Evolutionary conservation across 1,140 invertebrate species (phyloP), one percentile per base, ranked within the genome.

Genomic region (Drosophila serrata): DNA sequence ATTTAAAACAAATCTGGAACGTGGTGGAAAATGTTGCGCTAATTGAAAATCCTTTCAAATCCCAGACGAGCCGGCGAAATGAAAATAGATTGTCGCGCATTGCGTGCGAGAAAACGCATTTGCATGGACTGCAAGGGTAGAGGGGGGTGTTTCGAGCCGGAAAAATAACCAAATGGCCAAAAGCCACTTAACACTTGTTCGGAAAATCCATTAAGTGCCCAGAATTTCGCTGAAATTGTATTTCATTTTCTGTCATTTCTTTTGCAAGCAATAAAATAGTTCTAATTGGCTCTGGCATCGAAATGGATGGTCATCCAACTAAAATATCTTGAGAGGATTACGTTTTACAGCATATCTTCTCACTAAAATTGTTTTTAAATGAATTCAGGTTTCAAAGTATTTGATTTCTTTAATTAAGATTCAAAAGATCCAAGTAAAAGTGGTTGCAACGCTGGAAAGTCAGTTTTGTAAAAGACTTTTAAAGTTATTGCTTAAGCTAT

Each of bases 31-130:
- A 61, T 69, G 62, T 56, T 46, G 43, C 73, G 68, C 84, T 88
- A 88, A 88, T 88, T 88, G 85, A 90, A 88, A 88, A 88, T 90
- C 80, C 85, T 56, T 82, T 85, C 60, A 57, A 88, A 90, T 84
- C 73, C 73, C 61, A 70, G 72, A 57, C 57, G 59, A 62, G 56
- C 61, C 59, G 56, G 60, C 60, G 60, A 74, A 85, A 73, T 39
- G 65, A 76, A 82, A 67, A 87, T 79, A 70, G 81, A 87, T 81
- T 78, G 77, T 65, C 67, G 62, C 37, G 55, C 49, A 82, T 58
- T 86, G 79, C 82, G 84, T 86, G 53, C 39, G 73, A 40, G 60
- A 8, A 55, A 76, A 77, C 74, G 74, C 75, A 78, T 78, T 78
- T 78, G 57, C 75, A 78, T 78, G 48, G 65, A 45, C 19, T 27